phyloP scores from a whole-genome alignment of 2,888 invertebrate species.

The Agrochola circellaris region DNA sequence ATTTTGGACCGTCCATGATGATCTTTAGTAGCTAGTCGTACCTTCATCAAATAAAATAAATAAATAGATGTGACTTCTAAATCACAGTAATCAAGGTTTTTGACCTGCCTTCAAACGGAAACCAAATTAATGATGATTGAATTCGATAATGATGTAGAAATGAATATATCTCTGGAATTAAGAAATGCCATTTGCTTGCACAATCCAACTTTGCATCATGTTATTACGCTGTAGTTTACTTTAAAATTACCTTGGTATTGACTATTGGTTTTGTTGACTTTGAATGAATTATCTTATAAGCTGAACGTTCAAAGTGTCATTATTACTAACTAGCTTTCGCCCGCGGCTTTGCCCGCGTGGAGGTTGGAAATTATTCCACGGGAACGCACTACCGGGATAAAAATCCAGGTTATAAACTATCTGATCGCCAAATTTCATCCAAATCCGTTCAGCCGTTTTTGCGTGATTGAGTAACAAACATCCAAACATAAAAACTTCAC shows the following conservation, averaged over 20 bases:
- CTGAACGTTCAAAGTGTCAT: constrained; percentile 4
- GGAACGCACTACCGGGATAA: too few species aligned
- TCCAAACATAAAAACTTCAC: too few species aligned
- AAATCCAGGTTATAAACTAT: too few species aligned
- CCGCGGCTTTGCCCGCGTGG: too few species aligned
- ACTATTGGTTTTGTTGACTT: constrained; percentile 49
- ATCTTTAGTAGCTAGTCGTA: background rate
- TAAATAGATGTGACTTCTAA: constrained; percentile 3
- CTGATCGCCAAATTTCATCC: too few species aligned
- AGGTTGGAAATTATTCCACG: too few species aligned
- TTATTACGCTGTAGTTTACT: constrained; percentile 57
- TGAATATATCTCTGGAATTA: constrained; percentile 37
- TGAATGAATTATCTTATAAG: constrained; percentile 51
- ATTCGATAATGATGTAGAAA: constrained; percentile 47
- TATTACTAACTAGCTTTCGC: background rate
- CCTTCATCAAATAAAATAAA: constrained; percentile 18
- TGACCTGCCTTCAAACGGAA: constrained; percentile 23
- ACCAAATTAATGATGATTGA: constrained; percentile 39
- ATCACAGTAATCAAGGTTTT: constrained; percentile 27
- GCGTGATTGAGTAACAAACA: too few species aligned
- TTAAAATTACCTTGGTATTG: constrained; percentile 40
- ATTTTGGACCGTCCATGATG: background rate
- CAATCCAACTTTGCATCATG: constrained; percentile 52
- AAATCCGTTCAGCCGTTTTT: too few species aligned
- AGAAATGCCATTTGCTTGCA: constrained; percentile 46